Evolutionary conservation across 2,113 vertebrate genomes (phyloP).

Genomic region (Nematolebias whitei): DNA sequence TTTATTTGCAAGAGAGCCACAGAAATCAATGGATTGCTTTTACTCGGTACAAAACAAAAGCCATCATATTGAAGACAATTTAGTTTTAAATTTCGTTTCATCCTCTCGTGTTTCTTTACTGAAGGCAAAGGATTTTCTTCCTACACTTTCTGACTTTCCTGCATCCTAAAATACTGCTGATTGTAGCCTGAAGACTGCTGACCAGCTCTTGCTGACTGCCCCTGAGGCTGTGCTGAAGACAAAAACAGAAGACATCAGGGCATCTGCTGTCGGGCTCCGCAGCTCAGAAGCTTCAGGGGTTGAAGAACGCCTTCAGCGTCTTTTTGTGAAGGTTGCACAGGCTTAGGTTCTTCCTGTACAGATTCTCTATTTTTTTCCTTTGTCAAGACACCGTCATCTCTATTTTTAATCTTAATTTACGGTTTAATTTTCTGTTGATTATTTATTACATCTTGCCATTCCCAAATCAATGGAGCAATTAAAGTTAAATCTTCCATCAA

Average conservation of each 20-base stretch:
- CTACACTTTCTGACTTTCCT: conserved; percentile 35
- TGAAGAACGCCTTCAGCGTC: conserved; percentile 1
- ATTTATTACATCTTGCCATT: conserved; percentile 5
- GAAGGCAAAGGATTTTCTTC: conserved; percentile 6
- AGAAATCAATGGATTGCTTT: conserved; percentile 17
- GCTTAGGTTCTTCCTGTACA: neutral
- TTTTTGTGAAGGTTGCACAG: conserved; percentile 4
- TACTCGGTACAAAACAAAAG: neutral
- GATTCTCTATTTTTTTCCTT: neutral
- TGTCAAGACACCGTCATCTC: neutral
- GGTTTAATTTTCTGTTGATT: neutral
- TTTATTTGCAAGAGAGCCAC: conserved; percentile 8
- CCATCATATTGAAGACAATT: neutral
- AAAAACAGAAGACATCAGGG: conserved; percentile 16
- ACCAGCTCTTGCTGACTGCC: conserved; percentile 18
- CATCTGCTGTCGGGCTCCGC: conserved; percentile 18
- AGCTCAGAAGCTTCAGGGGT: conserved; percentile 29
- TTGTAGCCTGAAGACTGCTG: conserved; percentile 20
- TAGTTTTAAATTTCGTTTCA: neutral
- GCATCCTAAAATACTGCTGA: conserved; percentile 14
- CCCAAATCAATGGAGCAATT: conserved; percentile 4
- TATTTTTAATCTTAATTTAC: conserved; percentile 8
- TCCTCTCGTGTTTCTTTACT: neutral
- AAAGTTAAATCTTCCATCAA: conserved; percentile 3
- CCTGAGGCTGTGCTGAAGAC: conserved; percentile 1